These are phyloP conservation scores for Bombus consobrinus DNA, from an alignment of 1,140 invertebrate genomes.

Conservation along the genomic window DNA sequence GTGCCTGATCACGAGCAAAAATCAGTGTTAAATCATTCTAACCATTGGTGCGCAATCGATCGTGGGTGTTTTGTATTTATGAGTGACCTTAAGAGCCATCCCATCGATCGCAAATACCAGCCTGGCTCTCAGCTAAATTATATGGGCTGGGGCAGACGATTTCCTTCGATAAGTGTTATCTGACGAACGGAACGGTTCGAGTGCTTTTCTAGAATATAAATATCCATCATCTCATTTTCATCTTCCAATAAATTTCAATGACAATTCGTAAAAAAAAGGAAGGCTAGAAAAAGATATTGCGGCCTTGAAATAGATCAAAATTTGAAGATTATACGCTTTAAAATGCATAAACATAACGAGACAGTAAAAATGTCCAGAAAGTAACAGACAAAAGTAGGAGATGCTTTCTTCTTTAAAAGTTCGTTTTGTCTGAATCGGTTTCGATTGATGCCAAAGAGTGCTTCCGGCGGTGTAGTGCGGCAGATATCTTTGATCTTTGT, in stretches of 20 bases:
- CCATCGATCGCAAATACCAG: slow-evolving; percentile 39
- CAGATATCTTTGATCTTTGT: slow-evolving; percentile 18
- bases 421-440: not conserved
- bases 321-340: not conserved
- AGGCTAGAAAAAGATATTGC: not conserved
- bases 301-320: not conserved
- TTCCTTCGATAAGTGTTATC: slow-evolving; percentile 22
- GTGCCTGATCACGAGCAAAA: slow-evolving; percentile 47
- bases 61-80: slow-evolving; percentile 49
- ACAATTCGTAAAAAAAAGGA: not conserved
- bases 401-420: not conserved
- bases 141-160: not conserved
- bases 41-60: slow-evolving; percentile 38
- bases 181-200: not conserved
- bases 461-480: not conserved
- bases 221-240: not conserved
- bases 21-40: slow-evolving; percentile 15
- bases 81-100: slow-evolving; percentile 46
- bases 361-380: not conserved
- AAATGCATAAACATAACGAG: no score
- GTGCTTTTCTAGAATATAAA: not conserved
- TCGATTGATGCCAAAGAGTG: not conserved
- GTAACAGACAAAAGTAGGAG: not conserved
- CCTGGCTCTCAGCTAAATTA: slow-evolving; percentile 50
- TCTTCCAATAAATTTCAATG: not conserved